Percentiles rank a stretch among this genome's conserved stretches.
Evolutionary conservation across 2,888 invertebrate species (phyloP).

Genomic region (Aproaerema taeniolella): DNA sequence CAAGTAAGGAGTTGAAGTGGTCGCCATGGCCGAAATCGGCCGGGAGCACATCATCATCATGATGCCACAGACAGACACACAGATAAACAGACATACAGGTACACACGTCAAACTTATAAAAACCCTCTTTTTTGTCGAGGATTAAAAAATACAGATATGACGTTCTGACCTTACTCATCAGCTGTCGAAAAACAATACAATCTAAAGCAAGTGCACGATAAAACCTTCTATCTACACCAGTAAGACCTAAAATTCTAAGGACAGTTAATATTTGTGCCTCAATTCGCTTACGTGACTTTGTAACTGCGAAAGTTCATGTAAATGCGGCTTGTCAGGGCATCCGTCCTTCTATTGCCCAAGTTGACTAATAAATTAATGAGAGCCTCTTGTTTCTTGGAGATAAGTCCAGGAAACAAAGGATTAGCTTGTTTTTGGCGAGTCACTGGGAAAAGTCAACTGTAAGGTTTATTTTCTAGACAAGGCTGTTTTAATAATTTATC

Average conservation of each 20-base stretch:
- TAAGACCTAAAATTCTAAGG: neutral
- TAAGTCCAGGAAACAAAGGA: slow-evolving; percentile 48
- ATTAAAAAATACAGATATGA: too few relatives aligned
- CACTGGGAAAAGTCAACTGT: too few relatives aligned
- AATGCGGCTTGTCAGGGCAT: slow-evolving; percentile 36
- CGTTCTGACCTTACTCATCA: neutral
- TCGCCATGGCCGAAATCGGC: too few relatives aligned
- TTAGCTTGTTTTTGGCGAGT: slow-evolving; percentile 32
- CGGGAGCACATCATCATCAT: neutral
- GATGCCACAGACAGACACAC: neutral
- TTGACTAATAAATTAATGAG: slow-evolving; percentile 52
- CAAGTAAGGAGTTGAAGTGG: too few relatives aligned
- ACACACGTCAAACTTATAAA: too few relatives aligned
- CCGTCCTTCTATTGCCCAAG: slow-evolving; percentile 40
- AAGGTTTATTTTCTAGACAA: too few relatives aligned
- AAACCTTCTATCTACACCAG: neutral
- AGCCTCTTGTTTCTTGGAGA: slow-evolving; percentile 38
- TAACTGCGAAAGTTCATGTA: slow-evolving; percentile 53
- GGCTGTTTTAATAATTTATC: too few relatives aligned
- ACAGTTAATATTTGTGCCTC: neutral
- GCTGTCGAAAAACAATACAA: neutral
- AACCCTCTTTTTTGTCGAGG: too few relatives aligned
- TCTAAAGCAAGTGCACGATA: neutral
- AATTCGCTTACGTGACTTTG: slow-evolving; percentile 33
- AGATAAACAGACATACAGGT: too few relatives aligned